phyloP scores from a whole-genome alignment of 1,140 invertebrate genomes.

The Aphelinus atriplicis region DNA sequence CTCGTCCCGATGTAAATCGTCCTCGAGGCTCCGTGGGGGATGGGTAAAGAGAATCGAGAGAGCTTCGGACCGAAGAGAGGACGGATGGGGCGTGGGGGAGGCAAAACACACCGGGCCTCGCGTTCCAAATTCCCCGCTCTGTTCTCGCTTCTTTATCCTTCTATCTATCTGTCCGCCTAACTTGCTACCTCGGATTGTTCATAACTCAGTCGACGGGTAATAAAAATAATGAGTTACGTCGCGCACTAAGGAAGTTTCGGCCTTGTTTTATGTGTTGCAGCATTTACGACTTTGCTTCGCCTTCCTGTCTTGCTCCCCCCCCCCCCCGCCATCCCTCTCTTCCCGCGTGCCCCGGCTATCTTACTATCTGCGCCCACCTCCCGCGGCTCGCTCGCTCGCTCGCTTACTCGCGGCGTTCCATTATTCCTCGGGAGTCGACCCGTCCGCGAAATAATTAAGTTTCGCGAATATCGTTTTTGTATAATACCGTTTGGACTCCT shows the following conservation, averaged over 20 bases:
- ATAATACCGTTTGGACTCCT: too few relatives aligned
- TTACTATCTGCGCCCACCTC: not conserved
- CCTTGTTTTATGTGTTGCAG: constrained; percentile 35
- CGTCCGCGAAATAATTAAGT: constrained; percentile 1
- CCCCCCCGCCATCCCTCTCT: not conserved
- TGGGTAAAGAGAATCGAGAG: too few relatives aligned
- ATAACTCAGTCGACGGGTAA: constrained; percentile 34
- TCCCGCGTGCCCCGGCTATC: not conserved
- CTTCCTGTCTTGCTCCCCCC: not conserved
- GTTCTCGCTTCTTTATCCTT: not conserved
- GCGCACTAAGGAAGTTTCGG: constrained; percentile 22
- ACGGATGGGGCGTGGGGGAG: too few relatives aligned
- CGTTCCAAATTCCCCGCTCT: constrained; percentile 1
- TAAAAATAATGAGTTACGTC: constrained; percentile 40
- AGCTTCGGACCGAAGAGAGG: too few relatives aligned
- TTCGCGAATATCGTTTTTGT: not conserved
- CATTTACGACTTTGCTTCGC: constrained; percentile 36
- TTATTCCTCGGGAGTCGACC: constrained; percentile 3
- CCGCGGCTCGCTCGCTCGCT: not conserved
- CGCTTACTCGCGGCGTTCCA: too few relatives aligned
- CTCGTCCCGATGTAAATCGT: not conserved
- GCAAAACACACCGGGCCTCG: not conserved
- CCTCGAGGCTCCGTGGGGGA: too few relatives aligned
- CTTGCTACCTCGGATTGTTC: not conserved
- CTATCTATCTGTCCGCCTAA: not conserved